Evolutionary conservation across 1,140 invertebrate genomes (phyloP).

Genomic region (Steinernema feltiae): DNA sequence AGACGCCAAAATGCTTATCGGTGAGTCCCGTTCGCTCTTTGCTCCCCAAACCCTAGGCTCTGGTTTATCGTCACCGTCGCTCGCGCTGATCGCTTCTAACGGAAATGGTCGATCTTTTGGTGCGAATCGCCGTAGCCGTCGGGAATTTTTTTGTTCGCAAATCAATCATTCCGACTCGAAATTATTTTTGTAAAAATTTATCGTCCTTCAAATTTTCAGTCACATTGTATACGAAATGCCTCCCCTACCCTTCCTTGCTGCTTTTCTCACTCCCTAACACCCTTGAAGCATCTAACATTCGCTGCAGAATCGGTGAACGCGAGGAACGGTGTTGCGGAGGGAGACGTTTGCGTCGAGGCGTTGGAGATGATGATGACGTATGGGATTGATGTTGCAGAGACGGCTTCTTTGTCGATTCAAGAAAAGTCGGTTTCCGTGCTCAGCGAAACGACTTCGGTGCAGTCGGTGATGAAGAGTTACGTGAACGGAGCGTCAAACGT

Average conservation of each 20-base stretch:
- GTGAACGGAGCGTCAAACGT: constrained; percentile 47
- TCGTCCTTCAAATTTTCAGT: too few species aligned
- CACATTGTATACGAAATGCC: too few species aligned
- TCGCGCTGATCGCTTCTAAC: background rate
- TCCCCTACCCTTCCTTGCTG: background rate
- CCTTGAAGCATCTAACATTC: background rate
- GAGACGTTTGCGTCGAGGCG: background rate
- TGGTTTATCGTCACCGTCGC: background rate
- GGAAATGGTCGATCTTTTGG: too few species aligned
- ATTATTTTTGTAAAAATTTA: too few species aligned
- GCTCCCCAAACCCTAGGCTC: background rate
- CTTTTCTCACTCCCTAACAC: background rate
- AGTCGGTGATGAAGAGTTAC: constrained; percentile 40
- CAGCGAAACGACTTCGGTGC: background rate
- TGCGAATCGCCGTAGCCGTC: too few species aligned
- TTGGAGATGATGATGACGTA: constrained; percentile 6
- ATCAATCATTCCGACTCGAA: too few species aligned
- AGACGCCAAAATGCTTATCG: constrained; percentile 13
- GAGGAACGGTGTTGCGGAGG: background rate
- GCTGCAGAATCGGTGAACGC: constrained; percentile 1
- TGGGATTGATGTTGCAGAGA: constrained; percentile 11
- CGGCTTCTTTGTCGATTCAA: background rate
- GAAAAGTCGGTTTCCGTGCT: constrained; percentile 13
- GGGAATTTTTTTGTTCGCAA: too few species aligned
- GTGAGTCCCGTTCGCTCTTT: background rate